Evolutionary conservation across 2,888 invertebrate species (phyloP), one percentile per base, ranked within the genome.

Genomic region (Acronicta leporina): DNA sequence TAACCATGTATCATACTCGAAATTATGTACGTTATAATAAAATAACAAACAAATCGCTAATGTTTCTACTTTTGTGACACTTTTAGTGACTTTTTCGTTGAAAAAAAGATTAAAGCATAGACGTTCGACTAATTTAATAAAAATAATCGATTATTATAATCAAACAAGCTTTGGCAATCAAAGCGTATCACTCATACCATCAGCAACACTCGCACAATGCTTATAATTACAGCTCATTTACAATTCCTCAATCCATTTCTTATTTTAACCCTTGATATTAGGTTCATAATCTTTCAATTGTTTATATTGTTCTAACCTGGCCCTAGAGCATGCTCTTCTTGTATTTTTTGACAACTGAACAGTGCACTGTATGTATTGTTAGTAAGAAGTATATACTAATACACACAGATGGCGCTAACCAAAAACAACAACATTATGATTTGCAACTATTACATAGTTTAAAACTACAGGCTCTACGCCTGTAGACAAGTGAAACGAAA

Each of bases 21-120:
- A 15, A 35, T 27, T 41, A 46, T 27, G 49, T 59, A 52, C 47
- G 33, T 42, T 46, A 49, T 55, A 60, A 44, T 66, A 52, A 60
- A 65, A 55, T 63, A 73, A 73, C 62, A 67, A 75, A 76, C 50
- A 57, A 68, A 65, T 56, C 47, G 47, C 55, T 73, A 64, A 49
- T 9, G 20, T 62, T 63, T 41, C 46, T 25, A 68, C 49, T 67
- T 68, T 90, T 88, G 87, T 87, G 89, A 90, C 91, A 90, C 89
- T 90, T 87, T 84, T 73, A 91, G 92, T 91, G 89, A 89, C 84
- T 86, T 83, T 85, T 86, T 87, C 84, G 81, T 82, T 83, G 81
- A 88, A 73, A 80, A 83, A 75, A 79, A 75, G 72, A 75, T 83
- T 81, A 84, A 84, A 82, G 77, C 79, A 81, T 77, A 73, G 74